These are phyloP conservation scores for Euzophera pinguis DNA, from an alignment of 2,888 invertebrate genomes.

Conservation along the genomic window DNA sequence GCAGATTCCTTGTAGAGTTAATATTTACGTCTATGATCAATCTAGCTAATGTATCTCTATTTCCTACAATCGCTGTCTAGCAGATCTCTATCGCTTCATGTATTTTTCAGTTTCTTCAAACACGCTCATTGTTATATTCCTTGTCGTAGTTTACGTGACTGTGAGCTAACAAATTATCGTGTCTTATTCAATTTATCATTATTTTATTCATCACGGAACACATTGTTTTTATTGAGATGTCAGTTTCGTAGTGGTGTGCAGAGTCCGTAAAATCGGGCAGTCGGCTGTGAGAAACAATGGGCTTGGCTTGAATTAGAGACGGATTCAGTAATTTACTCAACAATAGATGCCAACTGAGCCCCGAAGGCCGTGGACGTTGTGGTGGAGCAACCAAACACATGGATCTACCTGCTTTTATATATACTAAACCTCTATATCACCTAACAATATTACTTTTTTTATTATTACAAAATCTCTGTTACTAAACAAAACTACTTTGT, in stretches of 20 bases:
- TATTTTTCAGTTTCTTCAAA: too few relatives aligned
- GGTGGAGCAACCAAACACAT: conserved; percentile 48
- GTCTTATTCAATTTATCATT: conserved; percentile 15
- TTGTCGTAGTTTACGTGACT: background rate
- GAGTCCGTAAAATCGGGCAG: conserved; percentile 62
- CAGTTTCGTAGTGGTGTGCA: conserved; percentile 41
- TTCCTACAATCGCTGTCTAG: too few relatives aligned
- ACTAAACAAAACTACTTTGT: conserved; percentile 18
- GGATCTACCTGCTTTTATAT: conserved; percentile 23
- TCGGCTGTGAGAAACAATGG: conserved; percentile 60
- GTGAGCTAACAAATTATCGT: conserved; percentile 5
- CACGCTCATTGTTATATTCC: too few relatives aligned
- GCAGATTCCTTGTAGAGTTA: too few relatives aligned
- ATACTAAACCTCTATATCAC: too few relatives aligned
- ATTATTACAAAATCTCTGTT: conserved; percentile 35
- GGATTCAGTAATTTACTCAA: conserved; percentile 66
- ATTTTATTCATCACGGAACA: conserved; percentile 27
- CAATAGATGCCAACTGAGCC: conserved; percentile 69
- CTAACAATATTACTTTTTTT: too few relatives aligned
- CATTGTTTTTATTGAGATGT: conserved; percentile 29
- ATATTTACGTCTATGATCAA: too few relatives aligned
- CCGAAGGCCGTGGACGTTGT: conserved; percentile 66
- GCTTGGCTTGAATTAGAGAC: conserved; percentile 62
- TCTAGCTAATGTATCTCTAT: too few relatives aligned
- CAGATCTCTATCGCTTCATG: too few relatives aligned